phyloP scores from a whole-genome alignment of 2,888 invertebrate genomes.

The Nephrotoma guestfalica region DNA sequence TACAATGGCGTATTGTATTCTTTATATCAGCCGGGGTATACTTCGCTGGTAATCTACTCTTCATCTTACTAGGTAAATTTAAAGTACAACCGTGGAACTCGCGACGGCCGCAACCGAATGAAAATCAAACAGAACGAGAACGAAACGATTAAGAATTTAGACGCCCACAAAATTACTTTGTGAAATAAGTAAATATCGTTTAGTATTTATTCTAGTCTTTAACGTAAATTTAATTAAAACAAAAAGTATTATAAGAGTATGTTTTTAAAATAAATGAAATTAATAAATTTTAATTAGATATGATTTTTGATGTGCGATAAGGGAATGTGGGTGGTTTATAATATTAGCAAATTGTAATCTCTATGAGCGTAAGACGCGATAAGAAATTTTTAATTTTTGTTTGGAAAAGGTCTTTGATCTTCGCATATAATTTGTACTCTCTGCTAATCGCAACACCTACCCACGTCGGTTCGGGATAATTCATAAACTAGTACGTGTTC shows the following conservation, averaged over 20 bases:
- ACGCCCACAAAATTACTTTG: background rate
- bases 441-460: no score
- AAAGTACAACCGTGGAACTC: slow-evolving; percentile 58
- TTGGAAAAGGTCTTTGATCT: no score
- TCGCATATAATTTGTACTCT: no score
- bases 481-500: no score
- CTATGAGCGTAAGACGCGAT: no score
- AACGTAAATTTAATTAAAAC: background rate
- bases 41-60: slow-evolving; percentile 51
- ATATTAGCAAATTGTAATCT: no score
- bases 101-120: background rate
- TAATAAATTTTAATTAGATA: background rate
- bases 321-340: background rate
- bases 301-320: background rate
- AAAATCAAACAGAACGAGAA: background rate
- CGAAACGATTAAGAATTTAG: background rate
- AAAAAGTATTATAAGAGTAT: background rate
- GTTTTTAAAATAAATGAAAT: background rate
- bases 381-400: no score
- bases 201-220: background rate
- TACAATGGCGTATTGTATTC: slow-evolving; percentile 62
- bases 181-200: background rate
- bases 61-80: slow-evolving; percentile 50
- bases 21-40: slow-evolving; percentile 56
- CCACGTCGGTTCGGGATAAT: no score